A percentile compares a stretch with the other conserved stretches of the same genome.
These are phyloP conservation scores for Drosophila nigricruria DNA, from an alignment of 2,888 invertebrate species.

Conservation along the genomic window DNA sequence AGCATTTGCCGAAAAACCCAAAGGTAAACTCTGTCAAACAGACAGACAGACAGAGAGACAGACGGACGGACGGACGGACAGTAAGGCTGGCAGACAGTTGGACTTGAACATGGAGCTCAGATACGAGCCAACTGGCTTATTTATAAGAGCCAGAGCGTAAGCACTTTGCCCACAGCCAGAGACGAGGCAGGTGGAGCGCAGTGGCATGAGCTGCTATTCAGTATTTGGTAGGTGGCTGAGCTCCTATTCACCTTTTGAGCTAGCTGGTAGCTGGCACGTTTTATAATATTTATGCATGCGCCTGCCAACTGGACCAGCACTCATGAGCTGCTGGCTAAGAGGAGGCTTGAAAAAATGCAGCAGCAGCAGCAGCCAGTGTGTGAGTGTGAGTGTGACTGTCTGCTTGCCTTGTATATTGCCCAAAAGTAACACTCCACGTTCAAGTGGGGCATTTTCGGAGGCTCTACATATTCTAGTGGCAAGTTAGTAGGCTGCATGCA, in stretches of 20 bases:
- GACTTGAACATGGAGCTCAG: slow-evolving; percentile 35
- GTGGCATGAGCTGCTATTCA: neutral
- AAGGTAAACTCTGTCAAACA: slow-evolving; percentile 35
- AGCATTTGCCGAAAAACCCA: slow-evolving; percentile 44
- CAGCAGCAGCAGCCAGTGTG: slow-evolving; percentile 11
- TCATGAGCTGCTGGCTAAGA: slow-evolving; percentile 42
- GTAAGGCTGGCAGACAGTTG: slow-evolving; percentile 22
- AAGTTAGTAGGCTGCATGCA: slow-evolving; percentile 57
- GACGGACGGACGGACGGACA: neutral
- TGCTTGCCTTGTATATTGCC: slow-evolving; percentile 53
- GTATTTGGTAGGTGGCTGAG: slow-evolving; percentile 15
- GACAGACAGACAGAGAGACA: slow-evolving; percentile 23
- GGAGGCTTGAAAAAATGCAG: slow-evolving; percentile 37
- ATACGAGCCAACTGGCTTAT: slow-evolving; percentile 69
- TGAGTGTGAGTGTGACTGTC: slow-evolving; percentile 25
- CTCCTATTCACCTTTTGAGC: slow-evolving; percentile 67
- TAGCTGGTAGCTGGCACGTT: slow-evolving; percentile 66
- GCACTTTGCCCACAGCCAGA: slow-evolving; percentile 67
- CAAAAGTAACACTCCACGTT: slow-evolving; percentile 76
- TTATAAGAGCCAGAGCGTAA: slow-evolving; percentile 61
- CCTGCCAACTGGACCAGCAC: slow-evolving; percentile 72
- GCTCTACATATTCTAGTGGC: slow-evolving; percentile 61
- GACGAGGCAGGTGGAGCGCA: neutral
- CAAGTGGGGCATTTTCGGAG: slow-evolving; percentile 51
- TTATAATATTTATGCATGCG: slow-evolving; percentile 77